Base-by-base conservation (phyloP, 2,888 invertebrate species). In the Tanypteryx hageni region DNA sequence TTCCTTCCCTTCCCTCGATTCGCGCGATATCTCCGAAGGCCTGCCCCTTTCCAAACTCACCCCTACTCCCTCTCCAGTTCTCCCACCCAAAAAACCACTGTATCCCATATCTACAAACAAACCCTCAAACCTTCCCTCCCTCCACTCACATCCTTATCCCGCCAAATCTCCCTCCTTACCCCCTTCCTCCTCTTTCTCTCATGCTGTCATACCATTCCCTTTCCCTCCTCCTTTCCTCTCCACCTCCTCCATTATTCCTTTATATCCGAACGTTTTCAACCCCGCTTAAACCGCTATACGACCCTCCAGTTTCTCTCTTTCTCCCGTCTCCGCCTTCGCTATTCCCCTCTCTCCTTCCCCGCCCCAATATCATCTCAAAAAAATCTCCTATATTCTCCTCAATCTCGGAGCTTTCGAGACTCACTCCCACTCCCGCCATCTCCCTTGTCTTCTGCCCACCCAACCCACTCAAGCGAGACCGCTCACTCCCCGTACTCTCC, bases 21-120 rank as follows among this genome's bases (percentile, higher is more conserved):
- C 56, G 14, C 18, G 85, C 58, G 56, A 16, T 18, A 11, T 76
- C 76, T 11, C n/a, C 11, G 76, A n/a, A n/a, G 56, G 13, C 44
- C 83, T 57, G 13, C 56, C 83, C 83, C 83, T 57, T 57, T 31
- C 57, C 7, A 9, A 22, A 11, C 64, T 18, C 18, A 57, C 57
- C 89, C 44, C 61, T 18, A 14, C 59, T 59, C 56, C 22, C 14
- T n/a, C 31, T 18, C 86, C 31, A 16, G 16, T 59, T n/a, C 13
- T 13, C 16, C 44, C 64, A n/a, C 18, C 89, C 18, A 16, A 89
- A 64, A 89, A 89, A 61, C 64, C 57, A 57, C n/a, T 56, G 44
- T 64, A 86, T 31, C 27, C 86, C 86, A 89, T 89, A 68, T 89
- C 89, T 58, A 8, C 64, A 68, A 89, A 64, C 89, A 89, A 89